These are phyloP conservation scores for Melanophora roralis DNA, from an alignment of 2,888 invertebrate species.

Conservation along the genomic window DNA sequence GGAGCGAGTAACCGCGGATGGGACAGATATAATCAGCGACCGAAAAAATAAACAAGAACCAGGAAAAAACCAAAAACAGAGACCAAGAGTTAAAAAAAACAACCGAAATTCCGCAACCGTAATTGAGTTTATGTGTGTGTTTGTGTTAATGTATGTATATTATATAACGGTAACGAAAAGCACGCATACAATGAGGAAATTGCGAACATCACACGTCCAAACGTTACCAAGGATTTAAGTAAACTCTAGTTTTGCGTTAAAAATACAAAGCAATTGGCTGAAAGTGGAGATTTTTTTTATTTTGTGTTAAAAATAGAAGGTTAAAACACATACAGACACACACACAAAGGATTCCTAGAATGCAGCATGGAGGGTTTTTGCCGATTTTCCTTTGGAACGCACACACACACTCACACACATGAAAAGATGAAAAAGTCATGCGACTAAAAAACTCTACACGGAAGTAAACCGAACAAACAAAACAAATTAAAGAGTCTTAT, in stretches of 20 bases:
- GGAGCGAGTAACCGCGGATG: conserved; percentile 20
- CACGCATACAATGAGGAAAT: background rate
- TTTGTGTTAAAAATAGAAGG: background rate
- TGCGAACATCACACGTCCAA: conserved; percentile 23
- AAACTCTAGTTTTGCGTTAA: conserved; percentile 45
- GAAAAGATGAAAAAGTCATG: background rate
- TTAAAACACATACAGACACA: background rate
- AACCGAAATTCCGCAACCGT: conserved; percentile 60
- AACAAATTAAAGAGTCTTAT: conserved; percentile 4
- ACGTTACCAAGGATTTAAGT: conserved; percentile 52
- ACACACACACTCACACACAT: background rate
- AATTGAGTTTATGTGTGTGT: conserved; percentile 33
- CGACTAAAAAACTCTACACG: conserved; percentile 38
- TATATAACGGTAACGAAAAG: conserved; percentile 43
- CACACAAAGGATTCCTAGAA: background rate
- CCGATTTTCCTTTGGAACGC: background rate
- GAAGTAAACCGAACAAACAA: conserved; percentile 4
- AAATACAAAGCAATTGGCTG: conserved; percentile 22
- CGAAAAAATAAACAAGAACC: conserved; percentile 25
- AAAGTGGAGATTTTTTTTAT: conserved; percentile 32
- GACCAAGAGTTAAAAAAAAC: background rate
- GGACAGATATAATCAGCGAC: conserved; percentile 7
- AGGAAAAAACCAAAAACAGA: conserved; percentile 8
- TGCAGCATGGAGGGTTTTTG: background rate
- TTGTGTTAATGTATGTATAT: background rate